These are phyloP conservation scores for Eupristina koningsbergeri DNA, from an alignment of 1,140 invertebrate genomes.

Conservation along the genomic window DNA sequence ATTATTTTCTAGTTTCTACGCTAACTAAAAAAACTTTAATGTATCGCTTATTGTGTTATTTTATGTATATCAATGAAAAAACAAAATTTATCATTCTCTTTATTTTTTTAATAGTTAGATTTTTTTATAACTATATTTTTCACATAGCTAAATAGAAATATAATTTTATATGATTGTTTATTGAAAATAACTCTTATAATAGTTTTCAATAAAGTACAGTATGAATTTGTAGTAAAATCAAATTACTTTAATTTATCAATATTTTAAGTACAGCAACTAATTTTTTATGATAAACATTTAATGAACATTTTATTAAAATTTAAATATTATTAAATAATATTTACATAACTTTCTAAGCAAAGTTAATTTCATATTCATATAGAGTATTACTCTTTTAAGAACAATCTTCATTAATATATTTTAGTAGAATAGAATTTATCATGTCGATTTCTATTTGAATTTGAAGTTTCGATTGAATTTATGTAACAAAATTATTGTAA, in stretches of 20 bases:
- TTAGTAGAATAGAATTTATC: too few relatives aligned
- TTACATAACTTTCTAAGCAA: background rate
- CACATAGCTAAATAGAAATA: too few relatives aligned
- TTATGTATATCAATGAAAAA: background rate
- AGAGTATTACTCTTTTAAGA: background rate
- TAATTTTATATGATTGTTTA: background rate
- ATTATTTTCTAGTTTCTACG: background rate
- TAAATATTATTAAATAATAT: too few relatives aligned
- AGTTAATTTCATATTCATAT: background rate
- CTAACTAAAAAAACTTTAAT: background rate
- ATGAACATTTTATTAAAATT: background rate
- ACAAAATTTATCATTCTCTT: background rate
- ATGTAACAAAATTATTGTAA: too few relatives aligned
- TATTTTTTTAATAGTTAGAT: too few relatives aligned
- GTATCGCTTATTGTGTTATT: too few relatives aligned
- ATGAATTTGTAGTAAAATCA: constrained; percentile 43
- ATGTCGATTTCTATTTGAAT: too few relatives aligned
- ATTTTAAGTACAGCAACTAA: background rate
- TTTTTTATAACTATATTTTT: too few relatives aligned
- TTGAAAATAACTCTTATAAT: background rate
- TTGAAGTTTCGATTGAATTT: too few relatives aligned
- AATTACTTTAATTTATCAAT: constrained; percentile 2
- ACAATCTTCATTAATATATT: background rate
- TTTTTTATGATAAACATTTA: background rate
- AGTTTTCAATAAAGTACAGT: background rate